Conservation (phyloP, 2,797 vertebrate genomes). For the Enteromius anoplus region DNA sequence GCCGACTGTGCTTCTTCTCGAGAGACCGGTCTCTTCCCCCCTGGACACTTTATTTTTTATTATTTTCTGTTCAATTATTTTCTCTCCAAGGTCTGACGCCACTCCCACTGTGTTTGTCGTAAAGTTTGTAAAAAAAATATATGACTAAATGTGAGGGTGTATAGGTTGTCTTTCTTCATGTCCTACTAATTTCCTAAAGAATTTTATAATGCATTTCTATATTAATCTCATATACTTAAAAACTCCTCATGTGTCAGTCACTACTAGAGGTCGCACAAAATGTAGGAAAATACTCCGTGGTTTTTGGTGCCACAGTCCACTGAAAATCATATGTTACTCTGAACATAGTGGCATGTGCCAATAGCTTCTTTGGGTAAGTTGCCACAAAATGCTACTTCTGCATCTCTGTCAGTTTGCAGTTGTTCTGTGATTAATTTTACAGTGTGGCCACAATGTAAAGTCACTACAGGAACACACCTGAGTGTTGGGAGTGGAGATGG, state of each 20-base stretch:
- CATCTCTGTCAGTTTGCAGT: not conserved
- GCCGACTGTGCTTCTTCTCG: no score
- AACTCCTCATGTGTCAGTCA: not conserved
- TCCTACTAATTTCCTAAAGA: no score
- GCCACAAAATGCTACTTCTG: not conserved
- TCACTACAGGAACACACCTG: conserved; percentile 14
- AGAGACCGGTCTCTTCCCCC: no score
- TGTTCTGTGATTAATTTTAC: not conserved
- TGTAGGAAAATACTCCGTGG: not conserved
- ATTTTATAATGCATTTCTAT: no score
- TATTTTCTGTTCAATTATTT: no score
- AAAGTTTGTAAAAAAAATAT: no score
- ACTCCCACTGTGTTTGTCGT: no score
- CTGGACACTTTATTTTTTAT: no score
- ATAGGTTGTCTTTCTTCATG: no score
- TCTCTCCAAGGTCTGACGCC: no score
- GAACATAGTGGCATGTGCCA: not conserved
- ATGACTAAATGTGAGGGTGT: no score
- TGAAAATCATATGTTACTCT: not conserved
- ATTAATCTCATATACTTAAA: no score
- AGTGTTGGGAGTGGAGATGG: conserved; percentile 6
- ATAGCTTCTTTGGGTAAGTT: not conserved
- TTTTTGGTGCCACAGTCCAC: not conserved
- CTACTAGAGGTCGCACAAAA: not conserved
- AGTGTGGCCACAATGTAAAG: not conserved